Evolutionary conservation across 2,797 vertebrate genomes (phyloP).

Genomic region (Danionella dracula): DNA sequence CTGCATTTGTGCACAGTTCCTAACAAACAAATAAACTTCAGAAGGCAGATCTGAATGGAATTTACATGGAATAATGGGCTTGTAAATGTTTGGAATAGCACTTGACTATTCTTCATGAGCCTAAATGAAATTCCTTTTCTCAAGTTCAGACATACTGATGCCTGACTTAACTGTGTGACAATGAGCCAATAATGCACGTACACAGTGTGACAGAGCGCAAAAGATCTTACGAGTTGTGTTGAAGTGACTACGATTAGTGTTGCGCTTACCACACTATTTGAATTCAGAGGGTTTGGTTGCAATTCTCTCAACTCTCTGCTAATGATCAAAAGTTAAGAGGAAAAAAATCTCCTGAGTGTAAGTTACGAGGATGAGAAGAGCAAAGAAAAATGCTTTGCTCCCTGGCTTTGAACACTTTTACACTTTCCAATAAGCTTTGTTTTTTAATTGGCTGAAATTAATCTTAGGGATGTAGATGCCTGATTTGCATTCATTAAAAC

Average conservation of each 20-base stretch:
- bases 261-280: constrained; percentile 60
- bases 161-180: not conserved
- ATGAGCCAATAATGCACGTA: not conserved
- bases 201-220: not conserved
- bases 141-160: not conserved
- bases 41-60: not conserved
- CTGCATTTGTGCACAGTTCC: no score
- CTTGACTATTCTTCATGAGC: not conserved
- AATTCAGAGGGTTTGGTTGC: constrained; percentile 67
- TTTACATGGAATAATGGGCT: not conserved
- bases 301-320: constrained; percentile 67
- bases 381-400: constrained; percentile 65
- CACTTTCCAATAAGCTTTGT: constrained; percentile 98
- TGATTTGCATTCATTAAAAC: constrained; percentile 99
- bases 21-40: not conserved
- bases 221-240: constrained; percentile 44
- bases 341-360: constrained; percentile 70
- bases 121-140: constrained; percentile 6
- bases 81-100: not conserved
- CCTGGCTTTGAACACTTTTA: constrained; percentile 90
- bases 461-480: constrained; percentile 99
- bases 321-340: constrained; percentile 73
- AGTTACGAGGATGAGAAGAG: constrained; percentile 77
- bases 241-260: constrained; percentile 50
- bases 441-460: constrained; percentile 99